Conservation (phyloP, 2,888 invertebrate genomes). For the Catocala fraxini region DNA sequence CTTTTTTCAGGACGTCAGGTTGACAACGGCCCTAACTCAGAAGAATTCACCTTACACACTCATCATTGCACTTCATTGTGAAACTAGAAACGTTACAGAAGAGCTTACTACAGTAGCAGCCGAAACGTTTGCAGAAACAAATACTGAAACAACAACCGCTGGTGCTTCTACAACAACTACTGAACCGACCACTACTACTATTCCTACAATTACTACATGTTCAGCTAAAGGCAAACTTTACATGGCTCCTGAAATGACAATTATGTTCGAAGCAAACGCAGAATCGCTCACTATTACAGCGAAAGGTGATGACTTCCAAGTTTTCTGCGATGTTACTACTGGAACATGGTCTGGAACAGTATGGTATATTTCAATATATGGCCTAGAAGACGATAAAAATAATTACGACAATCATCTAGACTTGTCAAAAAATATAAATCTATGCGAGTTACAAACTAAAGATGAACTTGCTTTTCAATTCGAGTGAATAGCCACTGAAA, state of each 20-base stretch:
- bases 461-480: slow-evolving; percentile 47
- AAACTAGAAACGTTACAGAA: slow-evolving; percentile 39
- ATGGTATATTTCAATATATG: slow-evolving; percentile 68
- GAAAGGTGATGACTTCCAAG: slow-evolving; percentile 57
- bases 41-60: slow-evolving; percentile 62
- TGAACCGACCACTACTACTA: slow-evolving; percentile 2
- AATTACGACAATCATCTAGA: slow-evolving; percentile 74
- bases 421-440: slow-evolving; percentile 55
- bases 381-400: slow-evolving; percentile 69
- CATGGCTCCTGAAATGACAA: slow-evolving; percentile 59
- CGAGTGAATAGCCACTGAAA: not conserved
- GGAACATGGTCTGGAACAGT: slow-evolving; percentile 60
- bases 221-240: slow-evolving; percentile 68
- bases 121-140: slow-evolving; percentile 9
- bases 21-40: slow-evolving; percentile 70
- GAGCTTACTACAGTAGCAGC: slow-evolving; percentile 20
- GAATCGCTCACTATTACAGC: slow-evolving; percentile 59
- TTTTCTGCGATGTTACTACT: slow-evolving; percentile 56
- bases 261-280: slow-evolving; percentile 63
- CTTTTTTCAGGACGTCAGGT: slow-evolving; percentile 64
- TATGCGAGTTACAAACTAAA: slow-evolving; percentile 60
- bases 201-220: slow-evolving; percentile 36
- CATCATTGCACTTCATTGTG: slow-evolving; percentile 71
- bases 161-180: slow-evolving; percentile 11
- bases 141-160: slow-evolving; percentile 13